These are phyloP conservation scores for Balearica regulorum DNA, from an alignment of 2,797 vertebrate genomes.

Conservation along the genomic window DNA sequence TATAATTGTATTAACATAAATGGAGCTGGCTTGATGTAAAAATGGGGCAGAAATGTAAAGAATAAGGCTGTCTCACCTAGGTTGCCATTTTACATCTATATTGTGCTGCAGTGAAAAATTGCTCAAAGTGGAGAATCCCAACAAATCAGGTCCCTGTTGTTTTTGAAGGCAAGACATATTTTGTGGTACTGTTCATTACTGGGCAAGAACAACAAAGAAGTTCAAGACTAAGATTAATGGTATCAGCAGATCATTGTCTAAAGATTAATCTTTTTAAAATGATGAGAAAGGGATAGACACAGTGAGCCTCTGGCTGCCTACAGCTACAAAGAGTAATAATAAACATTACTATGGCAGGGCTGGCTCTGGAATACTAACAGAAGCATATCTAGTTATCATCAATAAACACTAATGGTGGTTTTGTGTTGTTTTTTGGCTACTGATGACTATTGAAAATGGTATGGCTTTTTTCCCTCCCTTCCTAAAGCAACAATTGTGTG, in stretches of 20 bases:
- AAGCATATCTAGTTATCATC: slow-evolving; percentile 62
- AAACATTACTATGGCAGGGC: slow-evolving; percentile 47
- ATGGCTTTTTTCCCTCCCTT: neutral
- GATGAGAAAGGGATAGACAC: slow-evolving; percentile 64
- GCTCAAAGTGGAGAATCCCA: neutral
- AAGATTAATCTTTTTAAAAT: slow-evolving; percentile 72
- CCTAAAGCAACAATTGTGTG: slow-evolving; percentile 41
- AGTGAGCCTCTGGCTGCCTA: slow-evolving; percentile 58
- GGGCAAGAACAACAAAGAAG: slow-evolving; percentile 41
- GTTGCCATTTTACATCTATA: neutral
- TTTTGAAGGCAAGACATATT: slow-evolving; percentile 30
- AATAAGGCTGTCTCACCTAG: neutral
- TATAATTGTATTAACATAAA: neutral
- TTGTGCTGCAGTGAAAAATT: neutral
- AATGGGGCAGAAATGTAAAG: neutral
- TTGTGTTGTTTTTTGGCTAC: slow-evolving; percentile 42
- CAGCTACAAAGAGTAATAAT: slow-evolving; percentile 68
- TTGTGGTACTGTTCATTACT: slow-evolving; percentile 19
- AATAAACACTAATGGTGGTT: slow-evolving; percentile 66
- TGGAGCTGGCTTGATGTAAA: neutral
- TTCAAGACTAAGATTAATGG: slow-evolving; percentile 59
- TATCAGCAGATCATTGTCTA: slow-evolving; percentile 67
- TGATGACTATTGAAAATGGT: slow-evolving; percentile 62
- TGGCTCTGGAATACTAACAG: slow-evolving; percentile 60
- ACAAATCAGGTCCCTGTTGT: neutral